Evolutionary conservation across 2,888 invertebrate genomes (phyloP).

Genomic region (Dryocosmus kuriphilus): DNA sequence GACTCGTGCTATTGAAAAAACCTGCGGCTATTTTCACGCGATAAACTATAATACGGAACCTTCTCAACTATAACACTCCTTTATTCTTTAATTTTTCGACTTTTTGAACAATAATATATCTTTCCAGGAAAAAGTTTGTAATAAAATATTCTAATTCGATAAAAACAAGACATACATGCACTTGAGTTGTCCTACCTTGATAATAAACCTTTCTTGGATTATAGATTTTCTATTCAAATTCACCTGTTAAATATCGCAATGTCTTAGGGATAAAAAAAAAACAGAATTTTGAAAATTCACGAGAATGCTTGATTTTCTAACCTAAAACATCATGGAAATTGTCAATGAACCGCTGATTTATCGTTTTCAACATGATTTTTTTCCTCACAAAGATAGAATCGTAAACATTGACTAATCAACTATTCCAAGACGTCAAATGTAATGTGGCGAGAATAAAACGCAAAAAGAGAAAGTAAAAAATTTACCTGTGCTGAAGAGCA

Average conservation of each 20-base stretch:
- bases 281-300: neutral
- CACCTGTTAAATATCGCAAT: neutral
- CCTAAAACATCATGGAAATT: neutral
- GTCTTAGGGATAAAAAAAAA: neutral
- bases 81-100: neutral
- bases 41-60: too few relatives aligned
- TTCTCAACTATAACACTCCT: too few relatives aligned
- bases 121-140: neutral
- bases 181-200: neutral
- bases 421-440: conserved; percentile 15
- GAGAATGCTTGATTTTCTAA: neutral
- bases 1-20: too few relatives aligned
- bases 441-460: conserved; percentile 4
- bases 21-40: too few relatives aligned
- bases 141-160: too few relatives aligned
- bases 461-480: neutral
- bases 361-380: neutral
- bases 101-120: neutral
- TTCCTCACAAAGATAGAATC: neutral
- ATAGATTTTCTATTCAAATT: neutral
- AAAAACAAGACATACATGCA: neutral
- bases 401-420: conserved; percentile 5
- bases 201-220: too few relatives aligned
- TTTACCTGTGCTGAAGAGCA: conserved; percentile 74
- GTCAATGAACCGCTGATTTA: neutral